phyloP scores from a whole-genome alignment of 2,888 invertebrate species.

The Ennomos fuscantarius region DNA sequence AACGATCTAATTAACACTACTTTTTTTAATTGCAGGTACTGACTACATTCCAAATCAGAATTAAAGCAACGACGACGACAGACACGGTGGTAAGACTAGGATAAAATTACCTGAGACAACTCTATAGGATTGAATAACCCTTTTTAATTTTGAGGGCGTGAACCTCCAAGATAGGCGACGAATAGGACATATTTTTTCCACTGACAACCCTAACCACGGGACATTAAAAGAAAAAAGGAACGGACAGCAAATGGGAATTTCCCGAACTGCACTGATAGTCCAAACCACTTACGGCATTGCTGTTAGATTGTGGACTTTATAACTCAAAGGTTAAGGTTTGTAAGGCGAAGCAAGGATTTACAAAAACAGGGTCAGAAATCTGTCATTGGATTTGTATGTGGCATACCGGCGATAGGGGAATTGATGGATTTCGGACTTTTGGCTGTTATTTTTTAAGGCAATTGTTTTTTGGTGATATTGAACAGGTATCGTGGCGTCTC shows the following conservation, averaged over 20 bases:
- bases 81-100: too few relatives aligned
- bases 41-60: background rate
- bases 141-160: too few relatives aligned
- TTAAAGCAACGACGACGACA: too few relatives aligned
- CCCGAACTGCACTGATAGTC: constrained; percentile 48
- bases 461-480: constrained; percentile 11
- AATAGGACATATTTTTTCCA: constrained; percentile 7
- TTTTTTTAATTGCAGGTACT: constrained; percentile 23
- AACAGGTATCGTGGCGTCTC: too few relatives aligned
- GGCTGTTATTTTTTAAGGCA: constrained; percentile 25
- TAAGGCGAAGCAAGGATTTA: constrained; percentile 25
- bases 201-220: constrained; percentile 38
- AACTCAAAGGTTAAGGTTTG: constrained; percentile 21
- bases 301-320: constrained; percentile 34
- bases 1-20: background rate
- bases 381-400: constrained; percentile 57
- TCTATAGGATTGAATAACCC: too few relatives aligned
- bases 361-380: constrained; percentile 50
- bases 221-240: constrained; percentile 42
- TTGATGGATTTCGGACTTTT: constrained; percentile 43
- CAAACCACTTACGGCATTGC: constrained; percentile 24
- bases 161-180: too few relatives aligned
- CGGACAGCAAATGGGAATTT: constrained; percentile 50
- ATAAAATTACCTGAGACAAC: too few relatives aligned
- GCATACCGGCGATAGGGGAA: constrained; percentile 46